Base-by-base conservation (phyloP, 2,797 vertebrate genomes). In the Cynodonichthys magdalenae region DNA sequence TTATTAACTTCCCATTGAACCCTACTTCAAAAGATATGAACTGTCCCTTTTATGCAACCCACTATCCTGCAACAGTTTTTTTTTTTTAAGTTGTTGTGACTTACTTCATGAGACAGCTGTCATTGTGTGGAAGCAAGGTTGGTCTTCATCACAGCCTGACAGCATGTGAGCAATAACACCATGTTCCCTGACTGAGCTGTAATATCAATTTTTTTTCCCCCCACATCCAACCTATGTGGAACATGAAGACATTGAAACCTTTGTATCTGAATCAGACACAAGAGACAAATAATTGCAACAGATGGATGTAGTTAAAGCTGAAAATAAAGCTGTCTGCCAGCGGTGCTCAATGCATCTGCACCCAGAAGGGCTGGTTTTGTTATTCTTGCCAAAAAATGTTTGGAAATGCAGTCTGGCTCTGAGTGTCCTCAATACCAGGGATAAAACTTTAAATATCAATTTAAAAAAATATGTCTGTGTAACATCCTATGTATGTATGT, bases 161-260 rank as follows among this genome's bases (percentile, higher is more conserved):
- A 11, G 49, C 49, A 28, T 28, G 27, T 51, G 3, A 51, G 15
- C 24, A 51, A 28, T 51, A 29, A 28, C 15, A 28, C 6, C 2
- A 14, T 51, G 27, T 29, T 29, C 15, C 49, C 6, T 29, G 24
- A 28, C 49, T 28, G 24, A 51, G 24, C 27, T 28, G 14, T 28
- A 17, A 29, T 29, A 51, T 14, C 49, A 28, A 28, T 9, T 10
- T 34, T 34, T 34, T 2, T 17, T 15, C 15, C 7, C 24, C 24
- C 24, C 24, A 8, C 15, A 29, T 17, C 14, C 49, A 15, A 7
- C 14, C 24, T 39, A 3, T 14, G 11, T 39, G 36, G 36, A 8
- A 51, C 27, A 51, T 28, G 49, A 51, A 51, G 27, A 51, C 49
- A 29, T 8, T 28, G 27, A 51, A 28, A 28, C 49, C 49, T 29